Evolutionary conservation across 2,888 invertebrate species (phyloP).

Genomic region (Orgyia antiqua): DNA sequence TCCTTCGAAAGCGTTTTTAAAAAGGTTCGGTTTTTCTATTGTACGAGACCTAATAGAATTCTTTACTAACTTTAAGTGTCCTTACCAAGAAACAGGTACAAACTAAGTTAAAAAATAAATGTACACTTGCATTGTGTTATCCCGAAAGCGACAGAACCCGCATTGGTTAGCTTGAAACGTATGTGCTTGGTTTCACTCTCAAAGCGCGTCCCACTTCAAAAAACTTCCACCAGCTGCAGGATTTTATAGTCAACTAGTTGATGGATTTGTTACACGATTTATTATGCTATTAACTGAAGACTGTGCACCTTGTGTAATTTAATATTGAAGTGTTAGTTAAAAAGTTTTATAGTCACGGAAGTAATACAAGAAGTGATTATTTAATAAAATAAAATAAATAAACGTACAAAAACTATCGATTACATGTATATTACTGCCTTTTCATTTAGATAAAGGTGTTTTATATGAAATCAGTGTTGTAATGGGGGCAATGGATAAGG

Average conservation of each 20-base stretch:
- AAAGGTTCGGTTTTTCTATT: too few species aligned
- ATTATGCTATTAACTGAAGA: conserved; percentile 4
- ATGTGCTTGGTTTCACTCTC: conserved; percentile 25
- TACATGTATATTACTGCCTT: too few species aligned
- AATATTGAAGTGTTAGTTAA: conserved; percentile 1
- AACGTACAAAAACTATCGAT: too few species aligned
- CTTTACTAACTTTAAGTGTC: too few species aligned
- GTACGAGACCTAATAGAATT: too few species aligned
- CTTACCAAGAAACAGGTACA: background rate
- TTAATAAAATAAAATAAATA: too few species aligned
- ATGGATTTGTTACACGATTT: conserved; percentile 19
- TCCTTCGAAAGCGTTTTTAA: too few species aligned
- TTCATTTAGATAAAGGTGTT: too few species aligned
- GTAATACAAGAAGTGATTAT: too few species aligned
- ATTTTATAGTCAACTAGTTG: conserved; percentile 18
- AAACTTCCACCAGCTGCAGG: conserved; percentile 15
- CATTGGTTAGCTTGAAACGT: conserved; percentile 25
- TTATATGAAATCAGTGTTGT: too few species aligned
- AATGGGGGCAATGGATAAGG: too few species aligned
- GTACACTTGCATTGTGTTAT: conserved; percentile 12
- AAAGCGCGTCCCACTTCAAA: conserved; percentile 34
- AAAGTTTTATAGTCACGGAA: too few species aligned
- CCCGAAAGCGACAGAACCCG: conserved; percentile 19
- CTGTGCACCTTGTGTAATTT: conserved; percentile 1
- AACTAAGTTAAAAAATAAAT: conserved; percentile 5